Conservation (phyloP, 2,113 vertebrate genomes). For the Tympanuchus pallidicinctus region DNA sequence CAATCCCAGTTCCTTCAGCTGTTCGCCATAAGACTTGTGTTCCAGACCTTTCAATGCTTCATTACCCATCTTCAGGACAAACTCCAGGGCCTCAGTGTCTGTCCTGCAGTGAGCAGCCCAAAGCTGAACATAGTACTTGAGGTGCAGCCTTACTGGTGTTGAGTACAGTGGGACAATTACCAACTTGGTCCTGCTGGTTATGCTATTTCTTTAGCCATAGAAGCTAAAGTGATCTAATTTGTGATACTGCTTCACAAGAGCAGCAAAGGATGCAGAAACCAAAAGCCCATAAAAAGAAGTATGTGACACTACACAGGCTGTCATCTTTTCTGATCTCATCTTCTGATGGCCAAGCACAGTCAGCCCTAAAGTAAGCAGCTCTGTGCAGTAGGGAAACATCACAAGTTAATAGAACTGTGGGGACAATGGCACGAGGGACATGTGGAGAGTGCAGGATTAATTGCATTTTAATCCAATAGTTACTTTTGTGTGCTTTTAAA, state of each 20-base stretch:
- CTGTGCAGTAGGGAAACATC: not conserved
- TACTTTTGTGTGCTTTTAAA: not conserved
- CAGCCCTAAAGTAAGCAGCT: not conserved
- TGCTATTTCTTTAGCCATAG: too few species aligned
- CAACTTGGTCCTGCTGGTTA: too few species aligned
- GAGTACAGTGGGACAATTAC: too few species aligned
- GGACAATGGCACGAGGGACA: not conserved
- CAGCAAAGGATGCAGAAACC: not conserved
- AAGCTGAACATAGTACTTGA: too few species aligned
- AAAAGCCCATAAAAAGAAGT: not conserved
- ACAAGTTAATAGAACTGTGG: not conserved
- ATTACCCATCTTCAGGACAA: too few species aligned
- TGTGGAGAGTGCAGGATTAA: accelerated
- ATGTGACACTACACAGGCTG: not conserved
- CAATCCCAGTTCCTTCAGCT: too few species aligned
- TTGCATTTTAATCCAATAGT: not conserved
- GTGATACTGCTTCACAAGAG: not conserved
- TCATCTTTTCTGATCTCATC: not conserved
- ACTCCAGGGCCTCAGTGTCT: too few species aligned
- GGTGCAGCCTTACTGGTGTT: too few species aligned
- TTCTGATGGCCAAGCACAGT: not conserved
- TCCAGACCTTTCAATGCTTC: too few species aligned
- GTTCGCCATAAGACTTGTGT: too few species aligned
- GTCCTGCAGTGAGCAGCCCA: too few species aligned
- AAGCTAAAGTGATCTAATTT: not conserved